Evolutionary conservation across 2,113 vertebrate species (phyloP), one percentile per base, ranked within the genome.

Genomic region (Ptilonorhynchus violaceus): DNA sequence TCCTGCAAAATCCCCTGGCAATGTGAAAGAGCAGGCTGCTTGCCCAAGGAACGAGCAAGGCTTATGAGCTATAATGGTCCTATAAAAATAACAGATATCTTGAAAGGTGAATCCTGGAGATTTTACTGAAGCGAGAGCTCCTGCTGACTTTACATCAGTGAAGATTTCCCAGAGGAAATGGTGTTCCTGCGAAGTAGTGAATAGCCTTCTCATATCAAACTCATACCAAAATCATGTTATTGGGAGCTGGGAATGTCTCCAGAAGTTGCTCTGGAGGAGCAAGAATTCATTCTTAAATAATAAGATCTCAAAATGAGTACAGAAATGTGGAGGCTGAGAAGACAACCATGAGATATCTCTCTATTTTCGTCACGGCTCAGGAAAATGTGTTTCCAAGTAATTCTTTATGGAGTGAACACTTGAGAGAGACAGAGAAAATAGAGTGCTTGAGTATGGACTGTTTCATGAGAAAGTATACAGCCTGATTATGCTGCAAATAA

Each of bases 1-100:
- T 97, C 74, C 90, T 95, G 58, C 89, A 97, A 95, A 97, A 97
- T 84, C 96, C 97, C 35, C 91, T 96, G 79, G 85, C 97, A 64
- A 18, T 81, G n/a, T 94, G 95, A 97, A 86, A 58, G 60, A 84
- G 49, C 41, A 90, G 67, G 55, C 41, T 67, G 33, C 67, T 49
- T 37, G 68, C 69, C 85, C 41, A 64, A 96, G 67, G 81, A 85
- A 56, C 1, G 2, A 80, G 66, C 31, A 82, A 69, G 52, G 19
- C 41, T 53, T 49, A 42, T 75, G 64, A 91, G 33, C 59, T 91
- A n/a, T 85, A 75, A 64, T 2, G 1, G 66, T 81, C 80, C 64
- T 78, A 68, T 78, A 75, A 95, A 88, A 96, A 87, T 53, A 86
- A 76, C 19, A 86, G 79, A 69, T 80, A 87, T 41, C 73, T 64